These are phyloP conservation scores for Andricus quercusramuli DNA, from an alignment of 2,888 invertebrate species.

Conservation along the genomic window DNA sequence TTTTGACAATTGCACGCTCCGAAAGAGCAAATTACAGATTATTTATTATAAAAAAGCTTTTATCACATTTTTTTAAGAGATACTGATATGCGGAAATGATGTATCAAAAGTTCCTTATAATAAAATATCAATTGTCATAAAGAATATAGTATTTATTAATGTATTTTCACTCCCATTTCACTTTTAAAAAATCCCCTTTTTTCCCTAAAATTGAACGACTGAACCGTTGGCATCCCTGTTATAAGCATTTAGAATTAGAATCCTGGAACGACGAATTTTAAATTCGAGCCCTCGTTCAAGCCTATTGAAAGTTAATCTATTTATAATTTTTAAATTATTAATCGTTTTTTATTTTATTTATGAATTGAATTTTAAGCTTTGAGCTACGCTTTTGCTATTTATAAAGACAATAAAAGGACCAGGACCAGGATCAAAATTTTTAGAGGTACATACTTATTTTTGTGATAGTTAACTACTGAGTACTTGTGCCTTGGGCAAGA, in stretches of 20 bases:
- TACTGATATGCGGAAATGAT: too few species aligned
- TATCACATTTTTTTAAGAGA: too few species aligned
- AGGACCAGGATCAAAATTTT: neutral
- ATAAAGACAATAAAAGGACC: neutral
- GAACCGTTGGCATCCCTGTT: too few species aligned
- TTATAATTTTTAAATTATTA: neutral
- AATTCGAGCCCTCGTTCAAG: neutral
- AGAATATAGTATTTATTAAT: too few species aligned
- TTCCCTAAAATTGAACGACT: too few species aligned
- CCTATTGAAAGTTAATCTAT: neutral
- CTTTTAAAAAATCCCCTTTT: too few species aligned
- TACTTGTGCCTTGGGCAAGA: constrained; percentile 18
- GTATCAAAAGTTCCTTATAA: too few species aligned
- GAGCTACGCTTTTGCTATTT: neutral
- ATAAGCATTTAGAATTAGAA: neutral
- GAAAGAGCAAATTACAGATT: too few species aligned
- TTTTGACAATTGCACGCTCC: too few species aligned
- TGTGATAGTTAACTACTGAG: constrained; percentile 14
- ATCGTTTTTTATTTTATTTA: neutral
- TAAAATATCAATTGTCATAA: too few species aligned
- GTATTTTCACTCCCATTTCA: too few species aligned
- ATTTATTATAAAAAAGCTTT: too few species aligned
- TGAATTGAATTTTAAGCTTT: neutral
- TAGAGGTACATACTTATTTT: neutral
- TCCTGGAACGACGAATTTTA: neutral